Evolutionary conservation across 2,797 vertebrate genomes (phyloP).

Genomic region (Arremon brunneinucha): DNA sequence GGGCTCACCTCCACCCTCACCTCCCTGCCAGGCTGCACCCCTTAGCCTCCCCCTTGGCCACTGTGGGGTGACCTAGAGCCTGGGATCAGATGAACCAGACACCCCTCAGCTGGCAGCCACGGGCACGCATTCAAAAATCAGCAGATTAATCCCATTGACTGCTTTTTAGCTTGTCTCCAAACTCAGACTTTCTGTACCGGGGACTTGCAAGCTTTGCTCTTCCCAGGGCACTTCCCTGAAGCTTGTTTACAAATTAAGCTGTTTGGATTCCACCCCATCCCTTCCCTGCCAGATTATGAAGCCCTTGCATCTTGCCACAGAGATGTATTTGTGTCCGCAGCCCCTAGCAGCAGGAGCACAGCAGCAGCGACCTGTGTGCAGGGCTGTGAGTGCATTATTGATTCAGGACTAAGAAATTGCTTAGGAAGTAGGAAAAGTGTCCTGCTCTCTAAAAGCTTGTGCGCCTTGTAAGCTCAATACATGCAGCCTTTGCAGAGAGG

Average conservation of each 20-base stretch:
- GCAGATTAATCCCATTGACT: background rate
- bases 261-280: background rate
- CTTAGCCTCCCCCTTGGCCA: background rate
- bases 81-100: background rate
- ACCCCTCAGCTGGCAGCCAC: background rate
- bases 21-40: background rate
- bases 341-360: background rate
- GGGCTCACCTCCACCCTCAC: background rate
- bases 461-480: conserved; percentile 58
- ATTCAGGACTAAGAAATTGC: conserved; percentile 76
- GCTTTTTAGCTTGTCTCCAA: background rate
- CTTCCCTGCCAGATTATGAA: background rate
- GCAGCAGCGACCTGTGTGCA: background rate
- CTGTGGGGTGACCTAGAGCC: background rate
- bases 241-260: background rate
- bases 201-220: background rate
- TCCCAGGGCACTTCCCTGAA: background rate
- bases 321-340: background rate
- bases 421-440: conserved; percentile 75
- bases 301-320: background rate
- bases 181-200: background rate
- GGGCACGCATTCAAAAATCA: accelerated
- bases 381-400: conserved; percentile 71
- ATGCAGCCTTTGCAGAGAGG: conserved; percentile 68
- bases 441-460: conserved; percentile 78